Base-by-base conservation (phyloP, 2,888 invertebrate genomes). In the Arrhopalites spinosus region DNA sequence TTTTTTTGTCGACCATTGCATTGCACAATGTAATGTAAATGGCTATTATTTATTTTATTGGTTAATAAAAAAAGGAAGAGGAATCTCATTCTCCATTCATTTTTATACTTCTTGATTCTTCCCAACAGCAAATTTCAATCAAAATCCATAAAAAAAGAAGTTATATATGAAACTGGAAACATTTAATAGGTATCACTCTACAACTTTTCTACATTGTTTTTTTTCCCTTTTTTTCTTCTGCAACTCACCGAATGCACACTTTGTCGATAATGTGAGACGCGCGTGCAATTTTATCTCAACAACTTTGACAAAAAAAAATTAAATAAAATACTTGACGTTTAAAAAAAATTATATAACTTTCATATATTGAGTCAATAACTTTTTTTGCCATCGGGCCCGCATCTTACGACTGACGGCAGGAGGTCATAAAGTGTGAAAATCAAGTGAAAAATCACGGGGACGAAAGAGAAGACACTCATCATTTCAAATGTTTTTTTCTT, bases 381-480 rank as follows among this genome's bases (percentile, higher is more conserved):
- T 7, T 36, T 36, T 36, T 53, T 53, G 23, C 25, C 59, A 71
- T 23, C 17, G 43, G 36, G 29, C 36, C 13, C 20, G 3, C 27
- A 27, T 63, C 27, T 63, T 5, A 23, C 63, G 30, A 1, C 27
- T 63, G 30, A 43, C 36, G 29, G 43, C 71, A 36, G 56, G 71
- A 71, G 71, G 36, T 30, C 59, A 71, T 71, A 53, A 71, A 71
- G 71, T 71, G 71, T 71, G 71, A 71, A 71, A 56, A 59, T 59
- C 71, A 71, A 71, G 71, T 71, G 61, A 23, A 63, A 63, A 23
- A 63, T 23, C n/a, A 63, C 15, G 30, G 63, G 27, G 27, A 30
- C 17, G 29, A 63, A 25, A 63, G 15, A n/a, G 17, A 61, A 15
- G 30, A 30, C 2, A 63, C 17, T 27, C 25, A 7, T 56, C 23